phyloP scores from a whole-genome alignment of 2,888 invertebrate genomes.

The Diaprepes abbreviatus region DNA sequence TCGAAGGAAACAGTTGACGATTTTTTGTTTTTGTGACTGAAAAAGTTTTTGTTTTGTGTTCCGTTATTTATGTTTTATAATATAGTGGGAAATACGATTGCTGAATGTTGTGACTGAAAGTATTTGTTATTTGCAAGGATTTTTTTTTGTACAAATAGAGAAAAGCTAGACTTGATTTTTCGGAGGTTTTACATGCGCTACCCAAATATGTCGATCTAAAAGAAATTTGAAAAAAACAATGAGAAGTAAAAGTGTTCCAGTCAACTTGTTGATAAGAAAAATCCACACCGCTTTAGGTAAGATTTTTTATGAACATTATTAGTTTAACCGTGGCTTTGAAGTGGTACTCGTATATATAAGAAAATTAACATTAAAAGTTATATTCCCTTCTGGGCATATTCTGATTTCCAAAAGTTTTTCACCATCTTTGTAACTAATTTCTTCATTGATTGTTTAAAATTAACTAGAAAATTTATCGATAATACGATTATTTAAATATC shows the following conservation, averaged over 20 bases:
- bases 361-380: too few species aligned
- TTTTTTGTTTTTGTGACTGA: slow-evolving; percentile 6
- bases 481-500: too few species aligned
- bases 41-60: slow-evolving; percentile 13
- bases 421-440: too few species aligned
- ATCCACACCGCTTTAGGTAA: slow-evolving; percentile 57
- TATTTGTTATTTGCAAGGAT: not conserved
- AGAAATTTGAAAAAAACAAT: slow-evolving; percentile 42
- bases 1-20: slow-evolving; percentile 15
- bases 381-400: too few species aligned
- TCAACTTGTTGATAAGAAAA: slow-evolving; percentile 57
- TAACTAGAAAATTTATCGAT: too few species aligned
- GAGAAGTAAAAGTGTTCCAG: slow-evolving; percentile 59
- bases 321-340: too few species aligned
- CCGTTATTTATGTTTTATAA: not conserved
- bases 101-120: not conserved
- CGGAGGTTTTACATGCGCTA: not conserved
- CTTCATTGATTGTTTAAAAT: too few species aligned
- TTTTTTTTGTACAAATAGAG: not conserved
- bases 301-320: too few species aligned
- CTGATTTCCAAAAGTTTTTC: too few species aligned
- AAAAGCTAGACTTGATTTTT: not conserved
- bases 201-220: slow-evolving; percentile 2
- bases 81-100: not conserved
- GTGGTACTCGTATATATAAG: too few species aligned